Conservation (phyloP, 2,113 vertebrate genomes). For the Bos javanicus region DNA sequence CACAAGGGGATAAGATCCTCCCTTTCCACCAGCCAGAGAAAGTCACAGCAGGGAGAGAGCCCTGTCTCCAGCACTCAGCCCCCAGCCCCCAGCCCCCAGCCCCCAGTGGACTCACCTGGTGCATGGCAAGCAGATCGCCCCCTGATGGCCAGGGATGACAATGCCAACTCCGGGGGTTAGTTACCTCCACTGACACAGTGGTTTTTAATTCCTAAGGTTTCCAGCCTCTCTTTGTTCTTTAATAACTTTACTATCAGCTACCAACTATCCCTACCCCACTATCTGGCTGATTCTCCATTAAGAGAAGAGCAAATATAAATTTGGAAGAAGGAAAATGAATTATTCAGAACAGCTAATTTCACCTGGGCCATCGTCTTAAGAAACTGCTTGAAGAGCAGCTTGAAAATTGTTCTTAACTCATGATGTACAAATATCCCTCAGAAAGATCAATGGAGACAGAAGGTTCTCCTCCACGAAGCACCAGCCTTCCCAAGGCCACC, state of each 20-base stretch:
- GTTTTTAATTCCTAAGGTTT: neutral
- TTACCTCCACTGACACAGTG: neutral
- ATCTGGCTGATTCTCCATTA: slow-evolving; percentile 29
- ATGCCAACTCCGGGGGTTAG: neutral
- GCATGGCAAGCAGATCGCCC: rapidly evolving
- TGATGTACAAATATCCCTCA: neutral
- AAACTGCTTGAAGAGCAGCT: slow-evolving; percentile 33
- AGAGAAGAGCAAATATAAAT: slow-evolving; percentile 38
- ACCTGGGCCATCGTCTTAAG: slow-evolving; percentile 25
- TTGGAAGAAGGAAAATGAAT: slow-evolving; percentile 39
- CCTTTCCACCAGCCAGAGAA: neutral
- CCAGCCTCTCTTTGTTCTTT: neutral
- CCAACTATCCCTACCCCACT: neutral
- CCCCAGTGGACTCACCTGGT: rapidly evolving
- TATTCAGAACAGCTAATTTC: slow-evolving; percentile 42
- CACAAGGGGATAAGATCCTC: neutral
- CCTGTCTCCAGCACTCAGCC: neutral
- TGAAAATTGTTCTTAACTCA: slow-evolving; percentile 40
- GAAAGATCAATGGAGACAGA: neutral
- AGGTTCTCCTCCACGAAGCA: neutral
- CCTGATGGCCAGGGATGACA: rapidly evolving
- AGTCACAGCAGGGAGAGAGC: too few species aligned
- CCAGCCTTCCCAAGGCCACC: neutral
- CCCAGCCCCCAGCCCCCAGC: neutral
- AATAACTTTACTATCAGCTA: neutral